phyloP scores from a whole-genome alignment of 2,797 vertebrate genomes.

The Xiphophorus birchmanni region DNA sequence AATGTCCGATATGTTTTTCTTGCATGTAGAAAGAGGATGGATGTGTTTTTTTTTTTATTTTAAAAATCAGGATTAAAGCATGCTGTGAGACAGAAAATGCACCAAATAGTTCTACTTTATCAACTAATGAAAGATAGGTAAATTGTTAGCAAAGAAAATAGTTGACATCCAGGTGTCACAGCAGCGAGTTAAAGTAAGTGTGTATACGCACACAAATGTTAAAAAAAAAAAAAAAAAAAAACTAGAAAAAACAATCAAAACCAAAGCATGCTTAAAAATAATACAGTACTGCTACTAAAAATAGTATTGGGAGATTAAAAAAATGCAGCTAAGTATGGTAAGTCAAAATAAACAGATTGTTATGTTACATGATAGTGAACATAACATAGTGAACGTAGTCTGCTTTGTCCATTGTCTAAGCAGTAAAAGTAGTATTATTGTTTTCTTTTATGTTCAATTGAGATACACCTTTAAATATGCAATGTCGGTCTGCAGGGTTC shows the following conservation, averaged over 20 bases:
- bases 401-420: neutral
- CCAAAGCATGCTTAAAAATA: neutral
- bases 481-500: neutral
- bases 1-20: neutral
- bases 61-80: neutral
- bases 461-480: neutral
- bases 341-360: neutral
- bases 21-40: neutral
- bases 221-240: no score
- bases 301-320: neutral
- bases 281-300: neutral
- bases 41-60: neutral
- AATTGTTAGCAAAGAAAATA: neutral
- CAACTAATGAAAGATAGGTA: slow-evolving; percentile 7
- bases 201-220: neutral
- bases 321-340: neutral
- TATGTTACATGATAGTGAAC: neutral
- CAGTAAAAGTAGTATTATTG: neutral
- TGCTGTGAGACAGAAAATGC: slow-evolving; percentile 6
- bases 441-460: neutral
- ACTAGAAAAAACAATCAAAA: neutral
- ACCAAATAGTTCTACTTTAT: neutral
- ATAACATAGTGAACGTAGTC: neutral
- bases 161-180: neutral
- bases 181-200: neutral